Percentiles rank a stretch among this genome's conserved stretches.
These are phyloP conservation scores for Thalassarche chlororhynchos DNA, from an alignment of 2,113 vertebrate genomes.

Conservation along the genomic window DNA sequence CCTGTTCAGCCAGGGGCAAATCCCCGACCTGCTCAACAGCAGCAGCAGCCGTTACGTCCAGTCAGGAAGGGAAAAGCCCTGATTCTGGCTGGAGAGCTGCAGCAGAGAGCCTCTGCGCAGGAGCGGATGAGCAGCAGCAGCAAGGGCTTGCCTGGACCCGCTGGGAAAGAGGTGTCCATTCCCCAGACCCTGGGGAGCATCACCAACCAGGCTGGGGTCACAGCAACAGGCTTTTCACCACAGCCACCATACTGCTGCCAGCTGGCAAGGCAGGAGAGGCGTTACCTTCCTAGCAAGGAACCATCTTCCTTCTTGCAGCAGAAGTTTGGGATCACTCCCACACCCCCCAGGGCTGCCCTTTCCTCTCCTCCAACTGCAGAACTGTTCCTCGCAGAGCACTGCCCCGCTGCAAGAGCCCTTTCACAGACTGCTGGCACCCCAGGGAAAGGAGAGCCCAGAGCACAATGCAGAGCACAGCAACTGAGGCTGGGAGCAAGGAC, in stretches of 20 bases:
- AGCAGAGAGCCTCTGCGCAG: neutral
- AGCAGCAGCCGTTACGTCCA: neutral
- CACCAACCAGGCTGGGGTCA: neutral
- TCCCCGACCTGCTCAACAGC: neutral
- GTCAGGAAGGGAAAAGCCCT: neutral
- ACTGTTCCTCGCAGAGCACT: fast-evolving
- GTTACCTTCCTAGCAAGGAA: neutral
- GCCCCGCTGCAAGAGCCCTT: neutral
- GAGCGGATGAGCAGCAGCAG: neutral
- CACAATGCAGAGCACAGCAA: fast-evolving
- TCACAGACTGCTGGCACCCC: fast-evolving
- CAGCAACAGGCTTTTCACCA: too few species aligned
- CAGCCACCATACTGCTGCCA: fast-evolving
- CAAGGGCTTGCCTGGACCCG: fast-evolving
- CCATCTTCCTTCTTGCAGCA: neutral
- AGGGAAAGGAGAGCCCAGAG: too few species aligned
- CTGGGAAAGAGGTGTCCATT: neutral
- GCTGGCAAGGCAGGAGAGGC: too few species aligned
- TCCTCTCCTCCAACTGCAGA: neutral
- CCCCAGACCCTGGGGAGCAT: neutral
- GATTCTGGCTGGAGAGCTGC: neutral
- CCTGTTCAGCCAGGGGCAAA: fast-evolving
- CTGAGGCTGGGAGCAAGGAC: neutral
- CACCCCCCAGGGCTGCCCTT: neutral
- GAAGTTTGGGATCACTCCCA: fast-evolving